Base-by-base conservation (phyloP, 2,113 vertebrate species). In the Ciconia boyciana region DNA sequence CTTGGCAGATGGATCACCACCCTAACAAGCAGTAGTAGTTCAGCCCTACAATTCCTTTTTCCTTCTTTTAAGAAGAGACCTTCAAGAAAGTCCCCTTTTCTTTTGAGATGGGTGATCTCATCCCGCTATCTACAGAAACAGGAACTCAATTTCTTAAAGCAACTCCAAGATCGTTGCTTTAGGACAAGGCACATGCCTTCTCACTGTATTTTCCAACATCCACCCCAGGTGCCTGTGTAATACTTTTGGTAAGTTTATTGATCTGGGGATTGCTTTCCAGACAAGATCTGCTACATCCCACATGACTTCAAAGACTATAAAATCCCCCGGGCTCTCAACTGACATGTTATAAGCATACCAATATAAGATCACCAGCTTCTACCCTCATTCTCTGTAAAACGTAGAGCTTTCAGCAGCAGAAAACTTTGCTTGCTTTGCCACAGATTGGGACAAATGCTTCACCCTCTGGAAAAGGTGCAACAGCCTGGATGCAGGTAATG, bases 261-360 rank as follows among this genome's bases (percentile, higher is more conserved):
- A 86, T 77, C 79, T n/a, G 58, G 34, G 62, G 34, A 61, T 58
- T 5, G 18, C 68, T 90, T 85, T 85, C 61, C 66, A 90, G 82
- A 64, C 90, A 90, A 92, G 79, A 90, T 93, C 79, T 94, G 44
- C 66, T 82, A 32, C 85, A 93, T 94, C 58, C 71, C 83, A 89
- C 76, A 41, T 34, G 46, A 92, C 65, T 96, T 94, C 82, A 91
- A 78, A 95, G 87, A 57, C 52, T 54, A 22, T 16, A 60, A 78
- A 90, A 72, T 61, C 82, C 90, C 90, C 65, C 88, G 68, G 80
- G 75, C 79, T 86, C 80, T 52, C 68, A 92, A 44, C 21, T 71
- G 84, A 74, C 46, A 68, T 0, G 9, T 62, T 87, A 60, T 7
- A 77, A 81, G 52, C 41, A 41, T 5, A 75, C 0, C 1, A 90